Evolutionary conservation across 1,140 invertebrate species (phyloP), one percentile per base, ranked within the genome.

Genomic region (Oryzaephilus surinamensis): DNA sequence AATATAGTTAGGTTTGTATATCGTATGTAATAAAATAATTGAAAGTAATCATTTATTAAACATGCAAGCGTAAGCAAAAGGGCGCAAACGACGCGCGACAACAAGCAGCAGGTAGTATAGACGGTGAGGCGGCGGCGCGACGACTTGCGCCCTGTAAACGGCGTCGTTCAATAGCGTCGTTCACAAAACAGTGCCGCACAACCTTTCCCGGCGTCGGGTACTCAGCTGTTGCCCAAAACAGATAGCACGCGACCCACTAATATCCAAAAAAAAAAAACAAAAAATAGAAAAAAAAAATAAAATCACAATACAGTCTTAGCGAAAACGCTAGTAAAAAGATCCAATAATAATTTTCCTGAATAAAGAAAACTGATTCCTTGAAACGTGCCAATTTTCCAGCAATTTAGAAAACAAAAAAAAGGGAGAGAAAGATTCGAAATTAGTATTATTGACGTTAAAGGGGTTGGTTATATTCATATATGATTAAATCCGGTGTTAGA

Each of bases 131-230:
- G 54, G 43, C 52, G 50, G 38, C 51, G 50, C 48, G 48, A 38
- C 51, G 46, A 42, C 54, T 43, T 56, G 52, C 56, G 57, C 55
- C 41, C 38, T 55, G 51, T 46, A 48, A 55, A 43, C 55, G 57
- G 51, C 59, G 57, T 58, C 59, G 59, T 50, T 61, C 59, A 52
- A 61, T 60, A 60, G 51, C 52, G 48, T 38, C 57, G 55, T 51
- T 52, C 47, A 42, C 43, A 32, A n/a, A 49, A 43, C 53, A 61
- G 59, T 61, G 57, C 56, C 56, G 55, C 54, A 58, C 55, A 58
- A 61, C 46, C 55, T 51, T 46, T 51, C 56, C 47, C 48, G 52
- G 51, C 52, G 59, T 57, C 54, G 54, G 54, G 57, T 60, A 46
- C 52, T 52, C 54, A 51, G 45, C 50, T 49, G 48, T 50, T 41